These are phyloP conservation scores for Palloptera scutellata DNA, from an alignment of 2,888 invertebrate genomes.

Conservation along the genomic window DNA sequence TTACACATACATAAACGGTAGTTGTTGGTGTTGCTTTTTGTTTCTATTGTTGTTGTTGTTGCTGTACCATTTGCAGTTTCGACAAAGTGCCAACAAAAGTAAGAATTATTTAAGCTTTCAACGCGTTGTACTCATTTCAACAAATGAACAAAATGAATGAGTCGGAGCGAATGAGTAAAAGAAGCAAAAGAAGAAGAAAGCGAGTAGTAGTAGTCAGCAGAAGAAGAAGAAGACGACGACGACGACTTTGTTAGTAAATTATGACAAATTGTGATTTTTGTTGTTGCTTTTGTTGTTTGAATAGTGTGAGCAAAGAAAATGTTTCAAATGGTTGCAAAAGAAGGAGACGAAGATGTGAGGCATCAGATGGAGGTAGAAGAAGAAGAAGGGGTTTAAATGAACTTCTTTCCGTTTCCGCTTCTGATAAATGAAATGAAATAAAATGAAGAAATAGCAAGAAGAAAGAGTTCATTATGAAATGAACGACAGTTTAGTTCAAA, in stretches of 20 bases:
- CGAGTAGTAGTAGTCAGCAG: too few species aligned
- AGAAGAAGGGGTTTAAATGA: slow-evolving; percentile 12
- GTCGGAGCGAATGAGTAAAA: too few species aligned
- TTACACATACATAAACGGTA: neutral
- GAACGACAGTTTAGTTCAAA: neutral
- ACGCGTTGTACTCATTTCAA: slow-evolving; percentile 9
- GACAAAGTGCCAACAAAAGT: slow-evolving; percentile 26
- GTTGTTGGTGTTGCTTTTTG: too few species aligned
- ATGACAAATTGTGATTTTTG: slow-evolving; percentile 27
- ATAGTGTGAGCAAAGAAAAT: neutral
- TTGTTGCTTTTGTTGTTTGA: slow-evolving; percentile 11
- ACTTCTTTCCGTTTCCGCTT: slow-evolving; percentile 35
- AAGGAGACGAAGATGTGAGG: too few species aligned
- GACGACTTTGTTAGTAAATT: slow-evolving; percentile 18
- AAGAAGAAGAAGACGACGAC: neutral
- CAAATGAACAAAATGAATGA: neutral
- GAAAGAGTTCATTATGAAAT: neutral
- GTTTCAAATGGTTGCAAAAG: too few species aligned
- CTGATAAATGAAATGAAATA: slow-evolving; percentile 36
- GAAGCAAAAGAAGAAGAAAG: too few species aligned
- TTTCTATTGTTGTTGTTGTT: slow-evolving; percentile 12
- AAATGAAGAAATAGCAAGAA: slow-evolving; percentile 12
- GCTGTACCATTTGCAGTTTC: slow-evolving; percentile 4
- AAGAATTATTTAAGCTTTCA: slow-evolving; percentile 27
- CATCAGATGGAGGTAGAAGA: too few species aligned